Evolutionary conservation across 2,888 invertebrate species (phyloP).

Genomic region (Campaea margaritaria): DNA sequence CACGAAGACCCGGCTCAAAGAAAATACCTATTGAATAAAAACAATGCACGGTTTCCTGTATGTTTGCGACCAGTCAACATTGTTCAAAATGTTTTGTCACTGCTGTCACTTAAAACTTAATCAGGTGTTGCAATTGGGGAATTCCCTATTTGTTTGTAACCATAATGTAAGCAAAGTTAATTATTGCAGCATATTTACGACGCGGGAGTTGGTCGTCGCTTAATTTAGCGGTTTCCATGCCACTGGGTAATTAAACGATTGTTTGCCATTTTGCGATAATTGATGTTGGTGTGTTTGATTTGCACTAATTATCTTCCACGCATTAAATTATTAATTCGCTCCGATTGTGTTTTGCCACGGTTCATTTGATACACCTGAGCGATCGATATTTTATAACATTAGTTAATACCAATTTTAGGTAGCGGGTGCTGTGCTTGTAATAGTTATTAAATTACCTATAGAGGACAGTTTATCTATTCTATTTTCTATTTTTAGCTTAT

Average conservation of each 20-base stretch:
- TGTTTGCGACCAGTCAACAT: too few relatives aligned
- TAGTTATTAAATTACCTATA: too few relatives aligned
- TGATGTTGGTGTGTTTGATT: constrained; percentile 81
- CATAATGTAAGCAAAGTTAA: constrained; percentile 53
- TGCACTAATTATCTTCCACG: constrained; percentile 78
- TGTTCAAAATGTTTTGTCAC: background rate
- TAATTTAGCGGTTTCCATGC: constrained; percentile 78
- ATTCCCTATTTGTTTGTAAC: constrained; percentile 20
- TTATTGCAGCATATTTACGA: constrained; percentile 67
- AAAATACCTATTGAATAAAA: too few relatives aligned
- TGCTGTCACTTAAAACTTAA: constrained; percentile 4
- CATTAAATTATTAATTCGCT: constrained; percentile 70
- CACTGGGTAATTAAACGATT: constrained; percentile 80
- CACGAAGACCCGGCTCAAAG: too few relatives aligned
- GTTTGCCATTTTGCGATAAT: constrained; percentile 82
- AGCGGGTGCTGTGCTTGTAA: too few relatives aligned
- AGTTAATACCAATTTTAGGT: background rate
- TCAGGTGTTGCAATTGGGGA: constrained; percentile 18
- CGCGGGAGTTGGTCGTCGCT: constrained; percentile 62
- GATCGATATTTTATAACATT: constrained; percentile 5
- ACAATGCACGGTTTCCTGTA: too few relatives aligned
- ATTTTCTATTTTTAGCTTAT: too few relatives aligned
- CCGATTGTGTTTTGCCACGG: constrained; percentile 48
- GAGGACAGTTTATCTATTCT: too few relatives aligned
- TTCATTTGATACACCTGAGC: constrained; percentile 43